Conservation (phyloP, 1,140 invertebrate genomes). For the Neodiprion fabricii region DNA sequence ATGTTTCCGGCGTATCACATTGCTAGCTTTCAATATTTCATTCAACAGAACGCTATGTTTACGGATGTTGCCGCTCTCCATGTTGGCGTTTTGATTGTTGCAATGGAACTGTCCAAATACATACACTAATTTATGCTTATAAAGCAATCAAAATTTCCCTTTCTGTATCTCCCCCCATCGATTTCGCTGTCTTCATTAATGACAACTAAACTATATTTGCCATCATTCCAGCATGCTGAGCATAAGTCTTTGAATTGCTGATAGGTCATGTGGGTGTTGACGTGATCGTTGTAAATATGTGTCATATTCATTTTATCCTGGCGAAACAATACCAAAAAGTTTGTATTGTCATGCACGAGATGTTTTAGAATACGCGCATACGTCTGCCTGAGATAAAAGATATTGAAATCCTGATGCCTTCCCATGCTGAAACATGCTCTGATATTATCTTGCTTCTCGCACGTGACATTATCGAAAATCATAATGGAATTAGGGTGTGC, state of each 20-base stretch:
- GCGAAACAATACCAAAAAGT: conserved; percentile 43
- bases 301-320: conserved; percentile 50
- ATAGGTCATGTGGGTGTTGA: no score
- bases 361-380: no score
- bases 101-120: neutral
- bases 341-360: no score
- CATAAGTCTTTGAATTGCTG: no score
- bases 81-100: neutral
- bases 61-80: neutral
- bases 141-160: conserved; percentile 29
- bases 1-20: neutral
- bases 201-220: no score
- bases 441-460: no score
- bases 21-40: neutral
- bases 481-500: no score
- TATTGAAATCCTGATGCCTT: no score
- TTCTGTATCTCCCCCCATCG: conserved; percentile 28
- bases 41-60: neutral
- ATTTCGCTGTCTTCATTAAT: conserved; percentile 28
- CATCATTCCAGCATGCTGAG: no score
- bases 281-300: conserved; percentile 35
- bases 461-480: no score
- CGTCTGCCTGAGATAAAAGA: no score
- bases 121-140: neutral
- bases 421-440: no score